Base-by-base conservation (phyloP, 2,888 invertebrate genomes). In the Apamea crenata region DNA sequence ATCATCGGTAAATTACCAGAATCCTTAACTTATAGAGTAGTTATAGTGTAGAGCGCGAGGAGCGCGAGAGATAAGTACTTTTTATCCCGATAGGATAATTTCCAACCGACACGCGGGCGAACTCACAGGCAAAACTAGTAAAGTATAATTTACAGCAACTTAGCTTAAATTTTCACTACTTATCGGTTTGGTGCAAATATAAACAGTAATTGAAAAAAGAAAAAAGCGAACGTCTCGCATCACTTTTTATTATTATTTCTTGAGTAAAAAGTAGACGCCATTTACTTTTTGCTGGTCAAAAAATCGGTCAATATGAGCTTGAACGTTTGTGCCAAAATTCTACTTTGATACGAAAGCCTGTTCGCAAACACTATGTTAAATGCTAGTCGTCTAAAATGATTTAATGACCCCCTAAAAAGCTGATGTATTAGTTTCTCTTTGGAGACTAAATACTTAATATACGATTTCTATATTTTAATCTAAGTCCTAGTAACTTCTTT, bases 291-390 rank as follows among this genome's bases (percentile, higher is more conserved):
- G 63, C 53, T 14, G 8, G 32, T 16, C 7, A 70, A 72, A 44
- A 68, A 68, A 71, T 80, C 72, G 74, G 74, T 72, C 81, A 79
- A 66, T 50, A 50, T 63, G 47, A 68, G 25, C 71, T 75, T 80
- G 68, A 80, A 66, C 36, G 77, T 74, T 78, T 83, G 92, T 87
- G 87, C 90, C 84, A 87, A 88, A 90, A 89, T 80, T 87, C 91
- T 82, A 92, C 91, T 90, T 92, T n/a, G 40, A 53, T 68, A 80
- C 67, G 32, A 61, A 86, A 91, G 84, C 89, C 87, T 83, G 91
- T 91, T 91, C 67, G 40, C 7, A 73, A 80, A 67, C 56, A 77
- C 74, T 56, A 79, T 71, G 36, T 47, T 40, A 63, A 71, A 80
- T 68, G n/a, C 40, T 40, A 59, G 50, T 21, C 12, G 56, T 71